Conservation (phyloP, 2,888 invertebrate genomes). For the Patella pellucida region DNA sequence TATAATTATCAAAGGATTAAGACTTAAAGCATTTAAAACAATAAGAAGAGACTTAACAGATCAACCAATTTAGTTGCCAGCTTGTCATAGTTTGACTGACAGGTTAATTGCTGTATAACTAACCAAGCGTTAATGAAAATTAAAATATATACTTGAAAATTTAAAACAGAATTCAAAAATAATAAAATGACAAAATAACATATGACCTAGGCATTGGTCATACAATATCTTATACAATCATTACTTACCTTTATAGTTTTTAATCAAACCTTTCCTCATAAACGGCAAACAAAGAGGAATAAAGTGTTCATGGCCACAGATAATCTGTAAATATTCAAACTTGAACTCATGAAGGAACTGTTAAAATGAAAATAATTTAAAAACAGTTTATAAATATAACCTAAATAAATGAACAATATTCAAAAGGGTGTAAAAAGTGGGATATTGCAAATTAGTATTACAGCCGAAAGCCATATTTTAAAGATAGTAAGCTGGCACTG, state of each 20-base stretch:
- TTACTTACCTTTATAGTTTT: conserved; percentile 69
- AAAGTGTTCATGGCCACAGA: conserved; percentile 95
- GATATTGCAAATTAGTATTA: not conserved
- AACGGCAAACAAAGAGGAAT: conserved; percentile 90
- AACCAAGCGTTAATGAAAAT: too few relatives aligned
- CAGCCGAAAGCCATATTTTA: not conserved
- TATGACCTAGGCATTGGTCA: too few relatives aligned
- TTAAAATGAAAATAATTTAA: not conserved
- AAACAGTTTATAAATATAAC: not conserved
- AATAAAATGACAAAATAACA: too few relatives aligned
- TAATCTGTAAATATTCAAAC: conserved; percentile 89
- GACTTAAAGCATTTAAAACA: too few relatives aligned
- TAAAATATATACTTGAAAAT: too few relatives aligned
- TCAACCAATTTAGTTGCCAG: too few relatives aligned
- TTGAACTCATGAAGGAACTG: conserved; percentile 90
- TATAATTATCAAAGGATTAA: too few relatives aligned
- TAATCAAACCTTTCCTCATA: conserved; percentile 68
- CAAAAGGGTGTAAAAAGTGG: not conserved
- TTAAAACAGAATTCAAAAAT: too few relatives aligned
- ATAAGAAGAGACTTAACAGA: too few relatives aligned
- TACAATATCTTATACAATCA: not conserved
- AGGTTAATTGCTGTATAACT: too few relatives aligned
- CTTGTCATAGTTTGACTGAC: too few relatives aligned
- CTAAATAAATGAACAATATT: not conserved
- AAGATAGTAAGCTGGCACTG: too few relatives aligned